A percentile compares a stretch with the other conserved stretches of the same genome.
Conservation (phyloP, 2,888 invertebrate species). For the Trichacis sp. region DNA sequence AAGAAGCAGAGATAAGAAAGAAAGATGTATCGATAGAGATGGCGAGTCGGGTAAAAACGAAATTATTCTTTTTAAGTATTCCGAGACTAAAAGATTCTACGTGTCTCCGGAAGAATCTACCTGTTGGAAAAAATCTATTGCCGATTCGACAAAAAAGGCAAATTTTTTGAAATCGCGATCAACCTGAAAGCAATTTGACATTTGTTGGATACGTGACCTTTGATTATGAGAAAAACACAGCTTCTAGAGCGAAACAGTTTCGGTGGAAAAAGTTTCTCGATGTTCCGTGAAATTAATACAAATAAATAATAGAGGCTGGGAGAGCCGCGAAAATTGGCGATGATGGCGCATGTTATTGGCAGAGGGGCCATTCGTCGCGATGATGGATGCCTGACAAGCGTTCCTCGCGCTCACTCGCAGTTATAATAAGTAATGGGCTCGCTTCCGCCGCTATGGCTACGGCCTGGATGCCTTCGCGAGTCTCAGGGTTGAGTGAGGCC, state of each 20-base stretch:
- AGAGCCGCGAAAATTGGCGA: conserved; percentile 66
- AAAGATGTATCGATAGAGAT: conserved; percentile 50
- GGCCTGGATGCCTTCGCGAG: conserved; percentile 45
- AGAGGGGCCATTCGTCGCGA: conserved; percentile 68
- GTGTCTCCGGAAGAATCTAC: too few species aligned
- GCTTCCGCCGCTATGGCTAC: conserved; percentile 64
- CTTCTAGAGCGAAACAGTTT: conserved; percentile 2
- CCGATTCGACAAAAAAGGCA: too few species aligned
- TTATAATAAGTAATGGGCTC: conserved; percentile 69
- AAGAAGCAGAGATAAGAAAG: conserved; percentile 47
- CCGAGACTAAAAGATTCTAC: conserved; percentile 35
- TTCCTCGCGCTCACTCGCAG: conserved; percentile 61
- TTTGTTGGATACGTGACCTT: too few species aligned
- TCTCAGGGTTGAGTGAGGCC: conserved; percentile 38
- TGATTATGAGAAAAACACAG: too few species aligned
- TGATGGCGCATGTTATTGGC: conserved; percentile 70
- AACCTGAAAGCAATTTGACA: too few species aligned
- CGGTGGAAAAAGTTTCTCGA: too few species aligned
- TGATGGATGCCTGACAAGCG: conserved; percentile 68
- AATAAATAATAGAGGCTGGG: conserved; percentile 42
- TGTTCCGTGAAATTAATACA: conserved; percentile 45
- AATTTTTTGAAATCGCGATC: too few species aligned
- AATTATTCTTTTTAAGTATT: conserved; percentile 37
- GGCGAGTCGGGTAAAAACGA: conserved; percentile 40
- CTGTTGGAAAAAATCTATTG: too few species aligned